Percentiles rank a stretch among this genome's conserved stretches.
Evolutionary conservation across 2,797 vertebrate genomes (phyloP).

Genomic region (Toxotes lorentzi): DNA sequence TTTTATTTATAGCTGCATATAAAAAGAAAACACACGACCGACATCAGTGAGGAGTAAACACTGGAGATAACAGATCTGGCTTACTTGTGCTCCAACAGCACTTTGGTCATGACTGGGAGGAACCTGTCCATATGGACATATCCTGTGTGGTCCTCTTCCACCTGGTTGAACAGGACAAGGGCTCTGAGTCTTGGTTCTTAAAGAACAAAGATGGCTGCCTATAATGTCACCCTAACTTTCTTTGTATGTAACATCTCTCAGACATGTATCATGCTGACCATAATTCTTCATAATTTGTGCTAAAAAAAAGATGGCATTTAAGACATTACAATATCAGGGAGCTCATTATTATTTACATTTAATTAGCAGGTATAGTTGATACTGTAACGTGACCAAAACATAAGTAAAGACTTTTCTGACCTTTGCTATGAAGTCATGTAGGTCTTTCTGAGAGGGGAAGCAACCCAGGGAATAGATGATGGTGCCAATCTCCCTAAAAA

Average conservation of each 20-base stretch:
- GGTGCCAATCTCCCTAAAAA: conserved; percentile 90
- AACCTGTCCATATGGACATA: conserved; percentile 91
- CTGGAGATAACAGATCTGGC: background rate
- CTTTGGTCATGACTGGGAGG: conserved; percentile 91
- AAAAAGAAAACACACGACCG: background rate
- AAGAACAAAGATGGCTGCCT: background rate
- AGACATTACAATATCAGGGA: background rate
- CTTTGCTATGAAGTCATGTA: conserved; percentile 89
- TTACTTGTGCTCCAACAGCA: conserved; percentile 91
- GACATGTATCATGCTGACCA: background rate
- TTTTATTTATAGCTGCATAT: background rate
- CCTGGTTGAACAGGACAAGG: conserved; percentile 76
- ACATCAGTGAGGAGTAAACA: background rate
- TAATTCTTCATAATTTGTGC: background rate
- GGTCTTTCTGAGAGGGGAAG: conserved; percentile 90
- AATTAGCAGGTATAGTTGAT: background rate
- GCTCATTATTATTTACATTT: background rate
- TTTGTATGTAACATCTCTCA: background rate
- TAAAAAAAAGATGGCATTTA: background rate
- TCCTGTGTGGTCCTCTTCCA: conserved; percentile 91
- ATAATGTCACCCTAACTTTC: background rate
- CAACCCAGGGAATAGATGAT: conserved; percentile 92
- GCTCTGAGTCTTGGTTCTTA: background rate
- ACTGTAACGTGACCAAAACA: background rate
- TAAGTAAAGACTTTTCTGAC: conserved; percentile 70